Evolutionary conservation across 2,888 invertebrate genomes (phyloP), one percentile per base, ranked within the genome.

Genomic region (Piscicola geometra): DNA sequence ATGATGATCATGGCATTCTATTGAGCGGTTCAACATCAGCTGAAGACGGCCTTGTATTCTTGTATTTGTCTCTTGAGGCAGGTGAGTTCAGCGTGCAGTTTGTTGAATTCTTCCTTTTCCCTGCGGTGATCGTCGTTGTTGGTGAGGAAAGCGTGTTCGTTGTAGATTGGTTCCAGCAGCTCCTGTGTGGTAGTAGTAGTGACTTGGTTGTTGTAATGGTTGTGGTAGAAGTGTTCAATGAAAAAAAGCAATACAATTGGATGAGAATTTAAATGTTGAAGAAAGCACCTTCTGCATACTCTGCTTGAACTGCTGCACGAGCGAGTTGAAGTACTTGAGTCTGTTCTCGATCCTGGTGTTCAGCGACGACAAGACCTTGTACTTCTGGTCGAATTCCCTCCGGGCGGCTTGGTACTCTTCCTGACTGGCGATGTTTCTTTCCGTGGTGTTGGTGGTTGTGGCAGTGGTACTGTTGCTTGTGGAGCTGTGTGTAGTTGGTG

Each of bases 61-160:
- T 56, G 60, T 5, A 56, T 56, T 25, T 25, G 21, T 21, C n/a
- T 56, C 25, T 56, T 56, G 60, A 56, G 60, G n/a, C 15, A 9
- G 25, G 12, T 56, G 3, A 56, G 25, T 5, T 56, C 15, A 5
- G 60, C 21, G 25, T 56, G 60, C 21, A 56, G n/a, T 5, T 18
- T 3, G 25, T 56, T 56, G 60, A 56, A 56, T 25, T 56, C 12
- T 5, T 56, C 60, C 60, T 56, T 56, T 21, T 56, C 60, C 60
- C n/a, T 56, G 60, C n/a, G 21, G 60, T 56, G 60, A n/a, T 56
- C 60, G 60, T 56, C 60, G 25, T 56, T 56, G 60, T 56, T 56
- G 60, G n/a, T 56, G 21, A 56, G 60, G 60, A 56, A 56, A n/a
- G 60, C 60, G 60, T 56, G 60, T n/a, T 56, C 60, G 60, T 56